Evolutionary conservation across 2,888 invertebrate species (phyloP), one percentile per base, ranked within the genome.

Genomic region (Poecilobothrus nobilitatus): DNA sequence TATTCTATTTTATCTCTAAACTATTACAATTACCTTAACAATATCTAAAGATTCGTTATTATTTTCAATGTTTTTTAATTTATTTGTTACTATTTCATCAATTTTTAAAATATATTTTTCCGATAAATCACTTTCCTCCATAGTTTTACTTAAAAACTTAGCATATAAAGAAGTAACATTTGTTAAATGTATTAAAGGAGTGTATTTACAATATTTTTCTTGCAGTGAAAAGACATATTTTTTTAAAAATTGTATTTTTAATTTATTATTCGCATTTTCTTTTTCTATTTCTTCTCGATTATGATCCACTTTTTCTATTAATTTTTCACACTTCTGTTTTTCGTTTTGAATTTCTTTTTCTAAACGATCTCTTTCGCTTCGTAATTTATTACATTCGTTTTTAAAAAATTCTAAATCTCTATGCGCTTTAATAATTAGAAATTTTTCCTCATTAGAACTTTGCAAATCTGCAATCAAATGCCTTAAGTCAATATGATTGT

Each of bases 391-490:
- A 2, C 74, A 74, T 34, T 78, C 77, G 63, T 68, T 64, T 70
- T 76, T 76, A 2, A 80, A 68, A 53, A 72, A 70, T 67, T 80
- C 77, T 65, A 82, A 71, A 68, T 82, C 82, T 9, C 79, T 75
- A 67, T 79, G 78, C 27, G 77, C 75, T 72, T 82, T 82, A 12
- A 79, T 78, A 71, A 82, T 70, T 66, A 81, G 66, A 34, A 80
- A 74, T 33, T 80, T 81, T 34, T 81, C 81, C 66, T 78, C 77
- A 34, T 77, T 77, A 12, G 75, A 75, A 69, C 79, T 80, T 71
- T 82, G 81, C 9, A 82, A 72, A 76, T 82, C 82, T 2, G 82
- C 81, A 64, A 82, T 80, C 53, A 81, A 72, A 72, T 82, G 82
- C 2, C 82, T 75, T 66, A 82, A 66, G 62, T 74, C 77, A 7